A percentile compares a stretch with the other conserved stretches of the same genome.
phyloP scores from a whole-genome alignment of 2,888 invertebrate genomes.

The Acronicta alni region DNA sequence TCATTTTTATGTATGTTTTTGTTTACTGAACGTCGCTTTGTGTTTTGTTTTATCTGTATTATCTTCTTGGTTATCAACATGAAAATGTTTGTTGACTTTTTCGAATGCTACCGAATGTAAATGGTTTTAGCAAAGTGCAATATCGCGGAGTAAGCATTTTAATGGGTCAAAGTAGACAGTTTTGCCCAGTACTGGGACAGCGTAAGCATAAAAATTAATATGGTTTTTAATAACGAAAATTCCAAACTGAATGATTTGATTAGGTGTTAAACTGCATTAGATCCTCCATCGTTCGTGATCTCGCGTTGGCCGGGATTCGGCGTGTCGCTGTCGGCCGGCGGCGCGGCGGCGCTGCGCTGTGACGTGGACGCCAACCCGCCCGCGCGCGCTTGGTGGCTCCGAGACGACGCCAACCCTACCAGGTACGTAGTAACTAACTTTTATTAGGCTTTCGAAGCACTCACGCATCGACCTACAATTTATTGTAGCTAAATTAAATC shows the following conservation, averaged over 20 bases:
- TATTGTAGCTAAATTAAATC: too few relatives aligned
- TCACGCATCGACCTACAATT: neutral
- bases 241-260: neutral
- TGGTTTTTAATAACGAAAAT: too few relatives aligned
- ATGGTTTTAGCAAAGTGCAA: neutral
- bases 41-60: neutral
- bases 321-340: slow-evolving; percentile 95
- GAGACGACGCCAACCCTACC: slow-evolving; percentile 88
- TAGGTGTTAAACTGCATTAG: slow-evolving; percentile 77
- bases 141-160: too few relatives aligned
- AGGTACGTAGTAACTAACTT: slow-evolving; percentile 66
- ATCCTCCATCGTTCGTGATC: slow-evolving; percentile 97
- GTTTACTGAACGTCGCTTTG: neutral
- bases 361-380: slow-evolving; percentile 98
- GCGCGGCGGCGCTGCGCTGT: slow-evolving; percentile 96
- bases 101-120: neutral
- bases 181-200: too few relatives aligned
- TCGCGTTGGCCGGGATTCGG: slow-evolving; percentile 98
- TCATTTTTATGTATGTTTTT: slow-evolving; percentile 7
- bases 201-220: too few relatives aligned
- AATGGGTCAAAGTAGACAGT: too few relatives aligned
- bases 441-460: neutral
- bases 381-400: slow-evolving; percentile 95
- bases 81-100: neutral
- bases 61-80: neutral